A percentile compares a stretch with the other conserved stretches of the same genome.
Conservation (phyloP, 2,113 vertebrate genomes). For the Willisornis vidua region DNA sequence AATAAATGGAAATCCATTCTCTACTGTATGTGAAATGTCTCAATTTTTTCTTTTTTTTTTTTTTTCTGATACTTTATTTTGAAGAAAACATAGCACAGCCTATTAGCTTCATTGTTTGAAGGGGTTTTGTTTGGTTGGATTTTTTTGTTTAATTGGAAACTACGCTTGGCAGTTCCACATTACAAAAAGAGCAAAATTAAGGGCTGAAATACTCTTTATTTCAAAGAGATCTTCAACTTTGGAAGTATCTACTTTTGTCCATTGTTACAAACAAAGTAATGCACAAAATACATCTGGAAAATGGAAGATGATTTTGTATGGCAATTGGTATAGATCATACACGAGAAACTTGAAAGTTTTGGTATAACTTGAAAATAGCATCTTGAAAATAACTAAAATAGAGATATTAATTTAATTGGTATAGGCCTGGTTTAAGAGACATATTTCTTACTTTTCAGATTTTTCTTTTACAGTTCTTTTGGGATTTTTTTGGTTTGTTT, state of each 20-base stretch:
- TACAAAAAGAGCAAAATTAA: not conserved
- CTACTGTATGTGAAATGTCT: not conserved
- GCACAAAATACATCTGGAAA: not conserved
- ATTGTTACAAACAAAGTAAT: not conserved
- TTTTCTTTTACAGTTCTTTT: not conserved
- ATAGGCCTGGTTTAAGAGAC: not conserved
- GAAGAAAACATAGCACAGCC: not conserved
- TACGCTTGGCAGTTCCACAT: not conserved
- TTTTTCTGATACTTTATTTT: not conserved
- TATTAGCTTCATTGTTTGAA: not conserved
- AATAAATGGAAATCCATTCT: not conserved
- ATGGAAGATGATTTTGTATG: not conserved
- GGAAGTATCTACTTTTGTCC: not conserved
- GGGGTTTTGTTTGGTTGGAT: accelerated
- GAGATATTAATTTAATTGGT: not conserved
- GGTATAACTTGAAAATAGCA: not conserved
- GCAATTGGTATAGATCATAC: not conserved
- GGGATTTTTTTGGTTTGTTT: not conserved
- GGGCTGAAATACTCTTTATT: not conserved
- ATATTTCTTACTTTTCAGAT: not conserved
- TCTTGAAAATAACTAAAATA: not conserved
- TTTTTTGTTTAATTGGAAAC: not conserved
- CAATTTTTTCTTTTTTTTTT: not conserved
- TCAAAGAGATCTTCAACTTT: not conserved
- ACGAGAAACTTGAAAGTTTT: not conserved